These are phyloP conservation scores for Julus scanicus DNA, from an alignment of 2,888 invertebrate species.

Conservation along the genomic window DNA sequence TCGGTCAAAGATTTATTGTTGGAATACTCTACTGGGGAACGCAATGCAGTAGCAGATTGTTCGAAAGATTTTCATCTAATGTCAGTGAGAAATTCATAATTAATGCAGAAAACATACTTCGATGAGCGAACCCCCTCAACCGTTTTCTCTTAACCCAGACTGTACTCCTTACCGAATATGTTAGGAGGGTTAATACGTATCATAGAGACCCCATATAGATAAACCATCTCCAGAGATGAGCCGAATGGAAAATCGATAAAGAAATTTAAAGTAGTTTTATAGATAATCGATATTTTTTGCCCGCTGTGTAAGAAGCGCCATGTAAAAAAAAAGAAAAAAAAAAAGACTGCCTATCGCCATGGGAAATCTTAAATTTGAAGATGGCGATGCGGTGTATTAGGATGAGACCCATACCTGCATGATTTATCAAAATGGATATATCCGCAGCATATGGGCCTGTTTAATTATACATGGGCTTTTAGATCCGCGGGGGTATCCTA, in stretches of 20 bases:
- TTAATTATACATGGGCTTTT: conserved; percentile 1
- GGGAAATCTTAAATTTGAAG: conserved; percentile 29
- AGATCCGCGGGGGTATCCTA: neutral
- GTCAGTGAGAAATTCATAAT: neutral
- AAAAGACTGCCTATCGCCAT: neutral
- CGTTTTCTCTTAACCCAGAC: neutral
- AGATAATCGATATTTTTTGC: conserved; percentile 27
- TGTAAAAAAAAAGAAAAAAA: neutral
- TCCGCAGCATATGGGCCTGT: neutral
- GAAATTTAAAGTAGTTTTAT: conserved; percentile 31
- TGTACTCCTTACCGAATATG: conserved; percentile 15
- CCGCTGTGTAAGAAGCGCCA: neutral
- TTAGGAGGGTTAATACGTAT: neutral
- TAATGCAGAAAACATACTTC: conserved; percentile 1
- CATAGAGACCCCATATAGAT: conserved; percentile 27
- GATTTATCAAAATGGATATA: conserved; percentile 30
- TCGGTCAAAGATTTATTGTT: too few relatives aligned
- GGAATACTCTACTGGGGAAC: too few relatives aligned
- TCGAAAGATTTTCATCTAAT: neutral
- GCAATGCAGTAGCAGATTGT: neutral
- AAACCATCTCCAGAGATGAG: conserved; percentile 27
- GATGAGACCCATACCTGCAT: conserved; percentile 26
- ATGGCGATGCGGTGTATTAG: conserved; percentile 27
- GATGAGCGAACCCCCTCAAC: neutral
- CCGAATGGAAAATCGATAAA: conserved; percentile 19